Evolutionary conservation across 2,113 vertebrate genomes (phyloP), one percentile per base, ranked within the genome.

Genomic region (Lophius piscatorius): DNA sequence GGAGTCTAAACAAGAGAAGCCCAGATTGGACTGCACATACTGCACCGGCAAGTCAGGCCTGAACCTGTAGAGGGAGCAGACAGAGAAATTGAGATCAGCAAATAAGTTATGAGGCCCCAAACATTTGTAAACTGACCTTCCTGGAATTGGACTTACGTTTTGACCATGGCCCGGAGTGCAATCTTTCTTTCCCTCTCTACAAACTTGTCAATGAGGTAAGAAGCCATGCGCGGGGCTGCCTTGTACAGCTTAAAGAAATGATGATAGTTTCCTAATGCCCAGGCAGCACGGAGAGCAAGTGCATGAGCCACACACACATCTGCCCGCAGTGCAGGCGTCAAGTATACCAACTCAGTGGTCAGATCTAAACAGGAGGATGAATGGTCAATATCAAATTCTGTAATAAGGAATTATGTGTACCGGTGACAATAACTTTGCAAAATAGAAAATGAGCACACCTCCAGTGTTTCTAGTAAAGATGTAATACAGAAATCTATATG

Each of bases 141-240:
- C 6, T 21, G 38, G 18, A 28, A 21, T 1, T 2, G 1, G n/a
- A 92, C 94, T 91, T 91, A 97, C 95, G 94, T 93, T 95, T 96
- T 97, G 64, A 96, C 85, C 79, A 97, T 95, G 52, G 95, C 94
- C 86, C 91, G 91, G 82, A 97, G 92, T 13, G 95, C 95, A 1
- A 86, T 45, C 69, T 86, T 95, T 89, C 95, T 89, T 85, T 97
- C 95, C 55, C 95, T 90, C 42, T 96, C 95, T 51, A 93, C 89
- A 87, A 97, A 97, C 91, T 96, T 96, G 90, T 96, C 95, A 67
- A 97, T 94, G 58, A 97, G 94, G 81, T 94, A 95, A 16, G 93
- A 93, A 9, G 93, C 94, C 95, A 97, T 97, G 47, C 94, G 94
- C 0, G 95, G 95, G 0, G 95, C 92, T 2, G 78, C 74, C 23